Conservation (phyloP, 2,888 invertebrate genomes). For the Coleophora flavipennella region DNA sequence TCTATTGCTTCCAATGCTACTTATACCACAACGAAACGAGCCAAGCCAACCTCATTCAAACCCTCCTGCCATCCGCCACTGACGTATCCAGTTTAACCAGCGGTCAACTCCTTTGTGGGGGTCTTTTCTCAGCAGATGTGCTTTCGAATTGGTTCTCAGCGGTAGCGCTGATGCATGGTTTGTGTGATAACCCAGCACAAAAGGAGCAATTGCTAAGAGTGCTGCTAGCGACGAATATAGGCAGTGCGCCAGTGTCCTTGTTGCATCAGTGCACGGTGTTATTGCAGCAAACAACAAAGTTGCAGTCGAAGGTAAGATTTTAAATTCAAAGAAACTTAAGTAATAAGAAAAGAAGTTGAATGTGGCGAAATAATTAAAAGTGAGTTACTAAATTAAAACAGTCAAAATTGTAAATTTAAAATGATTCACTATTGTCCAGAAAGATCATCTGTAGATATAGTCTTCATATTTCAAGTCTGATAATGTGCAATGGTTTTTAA, state of each 20-base stretch:
- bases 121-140: conserved; percentile 86
- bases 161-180: conserved; percentile 90
- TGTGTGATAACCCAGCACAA: conserved; percentile 87
- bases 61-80: conserved; percentile 88
- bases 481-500: too few relatives aligned
- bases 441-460: too few relatives aligned
- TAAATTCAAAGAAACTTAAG: too few relatives aligned
- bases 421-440: too few relatives aligned
- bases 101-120: conserved; percentile 92
- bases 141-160: conserved; percentile 96
- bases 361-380: too few relatives aligned
- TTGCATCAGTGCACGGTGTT: conserved; percentile 90
- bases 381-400: too few relatives aligned
- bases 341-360: too few relatives aligned
- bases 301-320: conserved; percentile 81
- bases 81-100: conserved; percentile 81
- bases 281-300: conserved; percentile 85
- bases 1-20: conserved; percentile 98
- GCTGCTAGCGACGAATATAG: conserved; percentile 87
- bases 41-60: conserved; percentile 91
- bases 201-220: conserved; percentile 95
- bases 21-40: conserved; percentile 93
- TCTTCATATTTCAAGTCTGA: too few relatives aligned
- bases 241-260: conserved; percentile 89
- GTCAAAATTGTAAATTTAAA: too few relatives aligned